phyloP scores from a whole-genome alignment of 1,140 invertebrate species.

The Trigoniulus corallinus region DNA sequence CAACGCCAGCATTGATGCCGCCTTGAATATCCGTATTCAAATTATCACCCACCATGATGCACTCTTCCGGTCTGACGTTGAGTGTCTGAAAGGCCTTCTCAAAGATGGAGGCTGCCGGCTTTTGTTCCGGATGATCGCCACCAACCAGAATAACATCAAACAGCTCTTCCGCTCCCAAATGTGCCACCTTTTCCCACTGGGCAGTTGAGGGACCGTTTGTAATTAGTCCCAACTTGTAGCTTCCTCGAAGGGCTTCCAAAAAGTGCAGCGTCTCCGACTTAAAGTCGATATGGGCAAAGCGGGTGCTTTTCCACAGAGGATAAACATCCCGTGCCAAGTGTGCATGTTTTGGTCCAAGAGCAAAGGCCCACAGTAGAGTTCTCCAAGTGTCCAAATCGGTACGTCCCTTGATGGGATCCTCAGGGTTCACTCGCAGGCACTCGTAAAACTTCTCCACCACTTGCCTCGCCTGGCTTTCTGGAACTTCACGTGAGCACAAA shows the following conservation, averaged over 20 bases:
- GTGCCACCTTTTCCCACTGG: conserved; percentile 64
- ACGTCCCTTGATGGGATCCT: conserved; percentile 1
- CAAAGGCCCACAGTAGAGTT: conserved; percentile 50
- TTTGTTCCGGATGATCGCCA: conserved; percentile 65
- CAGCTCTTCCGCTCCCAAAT: conserved; percentile 41
- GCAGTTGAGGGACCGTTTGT: conserved; percentile 66
- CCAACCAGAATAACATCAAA: conserved; percentile 65
- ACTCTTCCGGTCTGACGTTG: conserved; percentile 46
- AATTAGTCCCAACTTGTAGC: conserved; percentile 55
- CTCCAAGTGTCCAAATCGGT: conserved; percentile 56
- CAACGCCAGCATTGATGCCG: conserved; percentile 51
- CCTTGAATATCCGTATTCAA: conserved; percentile 69
- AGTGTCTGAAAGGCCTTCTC: conserved; percentile 51
- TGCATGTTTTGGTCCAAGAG: conserved; percentile 49
- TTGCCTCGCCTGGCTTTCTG: conserved; percentile 14
- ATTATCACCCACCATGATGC: conserved; percentile 73
- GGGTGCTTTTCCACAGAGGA: conserved; percentile 50
- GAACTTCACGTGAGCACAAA: not conserved
- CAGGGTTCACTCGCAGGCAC: conserved; percentile 20
- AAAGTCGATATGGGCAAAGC: conserved; percentile 50
- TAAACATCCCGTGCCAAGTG: conserved; percentile 52
- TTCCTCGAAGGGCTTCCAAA: conserved; percentile 39
- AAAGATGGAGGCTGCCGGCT: conserved; percentile 53
- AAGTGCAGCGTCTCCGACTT: conserved; percentile 43
- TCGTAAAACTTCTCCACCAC: conserved; percentile 30